A percentile compares a stretch with the other conserved stretches of the same genome.
These are phyloP conservation scores for Dipodomys merriami DNA, from an alignment of 2,113 vertebrate species.

Conservation along the genomic window DNA sequence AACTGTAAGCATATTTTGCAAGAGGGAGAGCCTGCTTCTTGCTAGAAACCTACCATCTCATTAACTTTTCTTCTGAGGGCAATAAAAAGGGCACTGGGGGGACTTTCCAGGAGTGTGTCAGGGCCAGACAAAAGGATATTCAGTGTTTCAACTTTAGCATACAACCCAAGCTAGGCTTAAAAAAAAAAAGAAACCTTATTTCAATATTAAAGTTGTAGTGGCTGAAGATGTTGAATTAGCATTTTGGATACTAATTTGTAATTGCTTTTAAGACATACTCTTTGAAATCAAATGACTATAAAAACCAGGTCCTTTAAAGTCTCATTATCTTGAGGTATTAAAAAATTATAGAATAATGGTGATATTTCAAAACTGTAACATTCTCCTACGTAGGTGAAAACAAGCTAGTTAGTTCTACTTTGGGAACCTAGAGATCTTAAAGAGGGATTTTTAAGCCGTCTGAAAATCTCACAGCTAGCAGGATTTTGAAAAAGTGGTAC, in stretches of 20 bases:
- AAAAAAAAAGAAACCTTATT: slow-evolving; percentile 56
- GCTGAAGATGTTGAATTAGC: slow-evolving; percentile 63
- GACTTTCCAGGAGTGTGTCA: slow-evolving; percentile 54
- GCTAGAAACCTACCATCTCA: slow-evolving; percentile 82
- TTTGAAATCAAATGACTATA: slow-evolving; percentile 62
- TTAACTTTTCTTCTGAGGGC: slow-evolving; percentile 76
- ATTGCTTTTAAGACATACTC: slow-evolving; percentile 54
- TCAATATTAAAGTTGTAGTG: slow-evolving; percentile 52
- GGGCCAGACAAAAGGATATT: slow-evolving; percentile 72
- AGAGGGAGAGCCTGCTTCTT: slow-evolving; percentile 78
- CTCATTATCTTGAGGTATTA: slow-evolving; percentile 48
- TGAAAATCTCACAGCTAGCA: slow-evolving; percentile 14
- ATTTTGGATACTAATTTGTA: slow-evolving; percentile 66
- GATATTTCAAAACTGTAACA: neutral
- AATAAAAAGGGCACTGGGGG: slow-evolving; percentile 67
- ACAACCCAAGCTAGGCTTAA: slow-evolving; percentile 12
- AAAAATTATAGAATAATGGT: neutral
- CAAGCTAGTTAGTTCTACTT: neutral
- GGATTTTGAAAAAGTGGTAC: neutral
- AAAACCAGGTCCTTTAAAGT: slow-evolving; percentile 55
- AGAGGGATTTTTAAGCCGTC: slow-evolving; percentile 26
- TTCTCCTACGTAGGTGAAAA: slow-evolving; percentile 21
- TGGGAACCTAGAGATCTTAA: neutral
- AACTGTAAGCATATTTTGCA: slow-evolving; percentile 76
- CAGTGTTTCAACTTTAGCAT: slow-evolving; percentile 62